These are phyloP conservation scores for Hypocryptadius cinnamomeus DNA, from an alignment of 2,113 vertebrate species.

Conservation along the genomic window DNA sequence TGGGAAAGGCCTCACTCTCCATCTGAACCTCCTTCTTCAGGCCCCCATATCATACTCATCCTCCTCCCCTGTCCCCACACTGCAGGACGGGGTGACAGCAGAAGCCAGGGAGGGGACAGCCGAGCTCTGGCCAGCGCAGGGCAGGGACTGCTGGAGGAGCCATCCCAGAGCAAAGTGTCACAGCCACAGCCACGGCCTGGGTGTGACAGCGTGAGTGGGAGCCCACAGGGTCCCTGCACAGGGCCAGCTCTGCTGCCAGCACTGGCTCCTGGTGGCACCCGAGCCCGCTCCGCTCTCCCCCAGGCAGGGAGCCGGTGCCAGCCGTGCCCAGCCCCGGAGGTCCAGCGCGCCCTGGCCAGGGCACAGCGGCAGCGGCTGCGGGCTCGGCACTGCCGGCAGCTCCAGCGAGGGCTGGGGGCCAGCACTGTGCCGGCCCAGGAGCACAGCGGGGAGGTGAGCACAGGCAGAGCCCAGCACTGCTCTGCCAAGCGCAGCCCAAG, in stretches of 20 bases:
- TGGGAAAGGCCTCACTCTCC: neutral
- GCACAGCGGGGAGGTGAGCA: neutral
- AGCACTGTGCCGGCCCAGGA: conserved; percentile 44
- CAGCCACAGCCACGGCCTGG: fast-evolving
- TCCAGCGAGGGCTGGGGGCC: conserved; percentile 67
- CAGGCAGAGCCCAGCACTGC: neutral
- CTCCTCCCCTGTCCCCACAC: neutral
- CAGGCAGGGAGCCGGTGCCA: neutral
- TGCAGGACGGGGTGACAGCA: fast-evolving
- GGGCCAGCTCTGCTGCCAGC: neutral
- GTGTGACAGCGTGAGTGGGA: neutral
- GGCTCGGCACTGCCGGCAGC: conserved; percentile 71
- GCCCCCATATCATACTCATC: fast-evolving
- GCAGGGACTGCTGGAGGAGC: neutral
- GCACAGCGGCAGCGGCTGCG: conserved; percentile 65
- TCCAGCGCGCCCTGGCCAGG: conserved; percentile 64
- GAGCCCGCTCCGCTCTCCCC: fast-evolving
- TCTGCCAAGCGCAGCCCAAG: neutral
- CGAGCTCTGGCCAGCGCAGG: fast-evolving
- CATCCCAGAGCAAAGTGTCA: fast-evolving
- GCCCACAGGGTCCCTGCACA: neutral
- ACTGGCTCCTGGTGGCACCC: fast-evolving
- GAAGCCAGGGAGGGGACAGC: neutral
- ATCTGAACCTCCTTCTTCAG: neutral
- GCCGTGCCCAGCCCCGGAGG: conserved; percentile 42